These are phyloP conservation scores for Coenonympha arcania DNA, from an alignment of 2,888 invertebrate genomes.

Conservation along the genomic window DNA sequence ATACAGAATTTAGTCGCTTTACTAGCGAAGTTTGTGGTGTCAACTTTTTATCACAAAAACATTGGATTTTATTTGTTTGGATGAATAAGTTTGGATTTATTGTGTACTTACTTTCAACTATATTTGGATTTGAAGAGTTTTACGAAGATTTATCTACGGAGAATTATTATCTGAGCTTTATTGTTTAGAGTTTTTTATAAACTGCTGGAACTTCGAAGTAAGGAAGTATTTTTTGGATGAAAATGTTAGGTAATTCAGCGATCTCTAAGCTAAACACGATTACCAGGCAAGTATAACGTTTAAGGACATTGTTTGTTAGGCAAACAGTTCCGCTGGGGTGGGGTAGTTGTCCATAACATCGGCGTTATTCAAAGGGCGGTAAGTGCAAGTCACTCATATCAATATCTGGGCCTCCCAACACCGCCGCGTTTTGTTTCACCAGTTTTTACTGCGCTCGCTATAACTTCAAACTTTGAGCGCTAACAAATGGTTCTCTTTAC, in stretches of 20 bases:
- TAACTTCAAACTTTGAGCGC: constrained; percentile 23
- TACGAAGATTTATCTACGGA: no score
- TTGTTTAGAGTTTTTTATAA: no score
- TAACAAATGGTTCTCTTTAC: constrained; percentile 16
- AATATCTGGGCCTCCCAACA: constrained; percentile 57
- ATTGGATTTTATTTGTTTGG: constrained; percentile 17
- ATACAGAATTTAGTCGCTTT: constrained; percentile 37
- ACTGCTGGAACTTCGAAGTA: no score
- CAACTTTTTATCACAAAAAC: constrained; percentile 23
- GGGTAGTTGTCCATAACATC: constrained; percentile 61
- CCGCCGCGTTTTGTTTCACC: constrained; percentile 58
- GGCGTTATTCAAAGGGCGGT: constrained; percentile 50
- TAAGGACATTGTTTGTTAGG: constrained; percentile 61
- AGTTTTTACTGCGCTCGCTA: constrained; percentile 54
- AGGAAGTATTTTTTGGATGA: no score
- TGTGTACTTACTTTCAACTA: background rate
- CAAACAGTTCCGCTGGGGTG: constrained; percentile 40
- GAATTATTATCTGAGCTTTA: no score
- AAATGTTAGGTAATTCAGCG: no score
- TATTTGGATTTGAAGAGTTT: no score
- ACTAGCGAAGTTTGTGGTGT: constrained; percentile 23
- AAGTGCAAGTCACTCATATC: constrained; percentile 74
- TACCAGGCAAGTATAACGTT: constrained; percentile 50
- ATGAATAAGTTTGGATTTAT: background rate
- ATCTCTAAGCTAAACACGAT: constrained; percentile 20